A percentile compares a stretch with the other conserved stretches of the same genome.
phyloP scores from a whole-genome alignment of 1,140 invertebrate species.

The Caenorhabditis inopinata region DNA sequence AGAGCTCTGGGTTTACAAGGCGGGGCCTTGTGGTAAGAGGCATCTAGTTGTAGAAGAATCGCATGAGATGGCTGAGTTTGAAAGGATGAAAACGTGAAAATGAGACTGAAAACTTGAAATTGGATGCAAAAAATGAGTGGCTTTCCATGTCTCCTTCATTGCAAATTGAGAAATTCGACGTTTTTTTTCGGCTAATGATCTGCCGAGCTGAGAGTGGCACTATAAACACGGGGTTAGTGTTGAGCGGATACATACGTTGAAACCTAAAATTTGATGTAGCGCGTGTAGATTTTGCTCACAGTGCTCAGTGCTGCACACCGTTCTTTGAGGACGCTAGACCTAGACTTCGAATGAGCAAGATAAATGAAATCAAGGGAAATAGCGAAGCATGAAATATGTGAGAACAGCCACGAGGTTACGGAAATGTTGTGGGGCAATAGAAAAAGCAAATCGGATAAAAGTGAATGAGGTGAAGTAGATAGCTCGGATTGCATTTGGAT shows the following conservation, averaged over 20 bases:
- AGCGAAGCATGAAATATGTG: too few relatives aligned
- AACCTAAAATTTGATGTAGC: constrained; percentile 26
- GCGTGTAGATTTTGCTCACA: background rate
- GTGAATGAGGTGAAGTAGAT: too few relatives aligned
- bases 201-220: background rate
- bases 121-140: background rate
- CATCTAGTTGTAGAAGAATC: background rate
- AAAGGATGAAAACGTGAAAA: constrained; percentile 23
- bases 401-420: too few relatives aligned
- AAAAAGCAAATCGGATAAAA: too few relatives aligned
- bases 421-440: too few relatives aligned
- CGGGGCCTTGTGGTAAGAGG: background rate
- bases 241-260: background rate
- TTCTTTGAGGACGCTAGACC: too few relatives aligned
- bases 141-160: background rate
- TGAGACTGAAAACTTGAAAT: background rate
- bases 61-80: constrained; percentile 24
- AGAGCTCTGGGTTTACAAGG: background rate
- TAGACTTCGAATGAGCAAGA: too few relatives aligned
- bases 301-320: too few relatives aligned
- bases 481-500: too few relatives aligned
- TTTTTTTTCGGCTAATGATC: constrained; percentile 3
- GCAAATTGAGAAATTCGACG: background rate
- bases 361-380: too few relatives aligned
- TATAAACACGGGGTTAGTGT: constrained; percentile 7